Base-by-base conservation (phyloP, 2,888 invertebrate species). In the Galerucella pusilla region DNA sequence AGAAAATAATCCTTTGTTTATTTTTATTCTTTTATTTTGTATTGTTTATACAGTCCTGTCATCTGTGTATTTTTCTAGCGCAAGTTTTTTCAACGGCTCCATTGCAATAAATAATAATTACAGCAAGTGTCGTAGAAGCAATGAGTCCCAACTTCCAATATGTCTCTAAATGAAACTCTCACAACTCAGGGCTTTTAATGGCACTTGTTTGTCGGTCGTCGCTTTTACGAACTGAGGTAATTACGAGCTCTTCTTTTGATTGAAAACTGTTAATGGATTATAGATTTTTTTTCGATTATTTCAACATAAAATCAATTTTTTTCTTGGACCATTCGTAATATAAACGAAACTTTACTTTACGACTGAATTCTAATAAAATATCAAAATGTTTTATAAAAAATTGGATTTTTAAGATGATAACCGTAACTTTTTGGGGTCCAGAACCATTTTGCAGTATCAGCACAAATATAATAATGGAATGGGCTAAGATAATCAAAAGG, bases 41-140 rank as follows among this genome's bases (percentile, higher is more conserved):
- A 9, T n/a, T 14, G 5, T 2, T 16, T 52, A 52, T 52, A n/a
- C 7, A 52, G 52, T n/a, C 7, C 52, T n/a, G n/a, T 5, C 14
- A 52, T n/a, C 14, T 46, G 52, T 4, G 52, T 52, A 52, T 52
- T n/a, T 42, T 7, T 42, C 35, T 42, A 35, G 35, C 35, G 35
- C 7, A 7, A 42, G 35, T 52, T 52, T 49, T n/a, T 52, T 52
- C n/a, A 5, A n/a, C 52, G 0, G n/a, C n/a, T 14, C 52, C 6
- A n/a, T n/a, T 52, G 52, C 52, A 52, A 52, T 52, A 52, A 52
- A 52, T 52, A n/a, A 52, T 52, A 52, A 52, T 52, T 52, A 52
- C 52, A 52, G 52, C 52, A 52, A 52, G 52, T 52, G 49, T 11
- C 14, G 49, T 4, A 20, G 35, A 42, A 49, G 49, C 49, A 49